Base-by-base conservation (phyloP, 1,140 invertebrate species). In the Drosophila tropicalis region DNA sequence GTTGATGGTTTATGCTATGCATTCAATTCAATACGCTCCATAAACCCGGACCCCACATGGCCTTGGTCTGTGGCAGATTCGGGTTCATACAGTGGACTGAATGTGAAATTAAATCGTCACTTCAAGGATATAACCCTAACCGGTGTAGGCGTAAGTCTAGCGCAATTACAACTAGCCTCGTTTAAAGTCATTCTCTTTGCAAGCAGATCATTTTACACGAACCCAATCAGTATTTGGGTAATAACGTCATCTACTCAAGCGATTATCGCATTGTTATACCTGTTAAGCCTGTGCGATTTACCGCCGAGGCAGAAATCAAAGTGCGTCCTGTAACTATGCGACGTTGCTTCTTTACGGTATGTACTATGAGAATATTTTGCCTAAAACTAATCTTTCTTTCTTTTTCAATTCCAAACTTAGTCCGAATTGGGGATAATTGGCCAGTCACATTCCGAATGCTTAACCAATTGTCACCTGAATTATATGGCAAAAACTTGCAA, bases 261-360 rank as follows among this genome's bases (percentile, higher is more conserved):
- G 84, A 80, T 17, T 84, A 89, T 44, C 80, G 84, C 0, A 84
- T 89, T 29, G 73, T 84, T 1, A 36, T 89, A 1, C 73, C 84
- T 0, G 63, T 89, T 19, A 70, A 83, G 3, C 84, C 84, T 0
- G 6, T 78, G 1, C 66, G 65, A 0, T 89, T 89, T 17, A 67
- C 77, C 0, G 84, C 84, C 9, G 84, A 89, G 6, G 0, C 29
- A 4, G 84, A 55, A 12, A 76, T 89, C 1, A 56, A 15, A 22
- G 66, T 80, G 0, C 84, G 84, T 19, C 84, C 84, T 0, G 22
- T 89, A 9, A 6, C 54, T 17, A 89, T 84, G 73, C 73, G 84
- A 1, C 62, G 72, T 4, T 89, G 84, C 17, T 72, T 62, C 4
- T 89, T 89, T n/a, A 1, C 39, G 3, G 78, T 81, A 41, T 10